Evolutionary conservation across 2,113 vertebrate species (phyloP).

Genomic region (Osmerus mordax): DNA sequence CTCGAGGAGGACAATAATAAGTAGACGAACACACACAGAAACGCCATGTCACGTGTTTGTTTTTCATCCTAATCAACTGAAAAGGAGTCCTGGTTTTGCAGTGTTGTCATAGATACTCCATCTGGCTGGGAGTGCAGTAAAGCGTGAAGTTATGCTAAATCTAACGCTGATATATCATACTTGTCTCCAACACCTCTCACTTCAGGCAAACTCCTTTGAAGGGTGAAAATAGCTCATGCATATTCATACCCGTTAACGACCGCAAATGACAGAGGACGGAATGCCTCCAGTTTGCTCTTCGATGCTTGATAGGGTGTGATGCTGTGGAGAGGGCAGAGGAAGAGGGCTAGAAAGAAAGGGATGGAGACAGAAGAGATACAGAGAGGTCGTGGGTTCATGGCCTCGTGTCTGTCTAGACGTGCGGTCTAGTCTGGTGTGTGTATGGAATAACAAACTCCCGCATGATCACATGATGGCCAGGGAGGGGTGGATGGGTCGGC

Average conservation of each 20-base stretch:
- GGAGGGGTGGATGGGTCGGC: neutral
- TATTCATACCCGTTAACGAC: no score
- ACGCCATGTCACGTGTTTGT: constrained; percentile 38
- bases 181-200: no score
- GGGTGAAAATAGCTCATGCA: no score
- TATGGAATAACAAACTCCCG: neutral
- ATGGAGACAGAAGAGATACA: neutral
- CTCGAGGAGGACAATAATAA: constrained; percentile 32
- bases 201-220: no score
- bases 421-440: neutral
- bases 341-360: no score
- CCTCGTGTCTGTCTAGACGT: neutral
- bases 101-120: constrained; percentile 68
- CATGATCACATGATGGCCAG: neutral
- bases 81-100: constrained; percentile 56
- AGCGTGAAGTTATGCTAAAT: constrained; percentile 26
- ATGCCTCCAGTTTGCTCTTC: no score
- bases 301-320: no score
- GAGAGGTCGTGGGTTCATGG: neutral
- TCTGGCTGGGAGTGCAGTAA: constrained; percentile 55
- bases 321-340: no score
- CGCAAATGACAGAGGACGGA: no score
- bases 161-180: no score
- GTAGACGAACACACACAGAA: constrained; percentile 3
- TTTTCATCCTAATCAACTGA: constrained; percentile 37